phyloP scores from a whole-genome alignment of 35 echinoderm and acorn worm species.

The Diadema setosum region DNA sequence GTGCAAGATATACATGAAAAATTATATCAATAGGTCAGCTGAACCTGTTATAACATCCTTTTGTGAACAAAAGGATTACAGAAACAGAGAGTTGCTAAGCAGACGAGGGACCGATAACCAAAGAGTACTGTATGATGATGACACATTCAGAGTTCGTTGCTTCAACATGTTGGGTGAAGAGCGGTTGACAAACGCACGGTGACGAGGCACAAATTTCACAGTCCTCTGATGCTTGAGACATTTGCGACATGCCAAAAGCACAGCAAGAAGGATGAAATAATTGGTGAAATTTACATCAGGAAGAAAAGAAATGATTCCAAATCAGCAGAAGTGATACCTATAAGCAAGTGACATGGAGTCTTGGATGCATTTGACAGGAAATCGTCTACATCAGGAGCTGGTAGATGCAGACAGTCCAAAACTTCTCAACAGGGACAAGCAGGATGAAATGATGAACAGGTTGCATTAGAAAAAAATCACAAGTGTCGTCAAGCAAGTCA shows the following conservation, averaged over 20 bases:
- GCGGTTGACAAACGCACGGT: no score
- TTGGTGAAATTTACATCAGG: neutral
- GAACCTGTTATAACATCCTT: no score
- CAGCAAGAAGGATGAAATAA: neutral
- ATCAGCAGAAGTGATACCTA: neutral
- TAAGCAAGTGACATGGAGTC: neutral
- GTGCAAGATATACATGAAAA: no score
- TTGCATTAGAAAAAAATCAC: neutral
- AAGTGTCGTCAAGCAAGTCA: neutral
- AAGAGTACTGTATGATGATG: no score
- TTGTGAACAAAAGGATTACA: no score
- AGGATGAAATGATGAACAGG: neutral
- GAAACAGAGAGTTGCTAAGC: no score
- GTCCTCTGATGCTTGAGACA: neutral
- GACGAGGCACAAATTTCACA: neutral
- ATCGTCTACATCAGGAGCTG: neutral
- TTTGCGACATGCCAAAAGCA: neutral
- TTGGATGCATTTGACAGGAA: neutral
- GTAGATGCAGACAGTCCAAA: neutral
- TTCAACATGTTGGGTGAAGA: no score
- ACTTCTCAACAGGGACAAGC: neutral
- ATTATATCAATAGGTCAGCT: no score
- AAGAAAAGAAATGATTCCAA: neutral
- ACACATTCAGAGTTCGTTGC: no score
- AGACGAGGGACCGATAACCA: no score